These are phyloP conservation scores for Lycaon pictus DNA, from an alignment of 2,113 vertebrate species.

Conservation along the genomic window DNA sequence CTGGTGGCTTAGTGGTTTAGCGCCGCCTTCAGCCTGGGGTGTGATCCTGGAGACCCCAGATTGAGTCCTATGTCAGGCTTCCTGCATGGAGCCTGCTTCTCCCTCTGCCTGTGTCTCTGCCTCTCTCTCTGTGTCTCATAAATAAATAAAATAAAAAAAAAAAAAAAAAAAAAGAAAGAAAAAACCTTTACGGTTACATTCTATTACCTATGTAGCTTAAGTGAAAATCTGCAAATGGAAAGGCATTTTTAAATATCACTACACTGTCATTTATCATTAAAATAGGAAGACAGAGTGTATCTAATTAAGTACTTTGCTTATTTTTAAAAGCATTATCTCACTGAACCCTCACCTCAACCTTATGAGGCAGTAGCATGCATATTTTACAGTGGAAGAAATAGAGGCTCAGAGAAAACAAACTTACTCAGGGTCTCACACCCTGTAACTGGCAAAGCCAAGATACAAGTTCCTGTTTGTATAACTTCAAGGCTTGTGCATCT, in stretches of 20 bases:
- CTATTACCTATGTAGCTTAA: background rate
- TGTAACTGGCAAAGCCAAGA: background rate
- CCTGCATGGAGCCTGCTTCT: too few species aligned
- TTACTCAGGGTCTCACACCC: background rate
- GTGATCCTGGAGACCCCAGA: too few species aligned
- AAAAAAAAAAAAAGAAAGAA: background rate
- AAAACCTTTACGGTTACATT: background rate
- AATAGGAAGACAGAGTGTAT: background rate
- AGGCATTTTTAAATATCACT: background rate
- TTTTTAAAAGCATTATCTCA: background rate
- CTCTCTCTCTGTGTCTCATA: too few species aligned
- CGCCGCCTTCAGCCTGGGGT: too few species aligned
- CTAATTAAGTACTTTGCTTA: background rate
- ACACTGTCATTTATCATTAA: background rate
- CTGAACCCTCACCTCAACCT: background rate
- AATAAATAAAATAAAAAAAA: too few species aligned
- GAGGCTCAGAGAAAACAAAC: background rate
- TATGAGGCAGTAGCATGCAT: background rate
- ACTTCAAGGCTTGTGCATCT: background rate
- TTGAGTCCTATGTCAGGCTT: too few species aligned
- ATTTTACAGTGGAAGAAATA: background rate
- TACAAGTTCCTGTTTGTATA: background rate
- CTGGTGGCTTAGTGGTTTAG: too few species aligned
- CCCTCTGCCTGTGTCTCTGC: too few species aligned
- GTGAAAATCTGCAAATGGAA: background rate